Conservation (phyloP, 2,888 invertebrate genomes). For the Sylvicola cinctus region DNA sequence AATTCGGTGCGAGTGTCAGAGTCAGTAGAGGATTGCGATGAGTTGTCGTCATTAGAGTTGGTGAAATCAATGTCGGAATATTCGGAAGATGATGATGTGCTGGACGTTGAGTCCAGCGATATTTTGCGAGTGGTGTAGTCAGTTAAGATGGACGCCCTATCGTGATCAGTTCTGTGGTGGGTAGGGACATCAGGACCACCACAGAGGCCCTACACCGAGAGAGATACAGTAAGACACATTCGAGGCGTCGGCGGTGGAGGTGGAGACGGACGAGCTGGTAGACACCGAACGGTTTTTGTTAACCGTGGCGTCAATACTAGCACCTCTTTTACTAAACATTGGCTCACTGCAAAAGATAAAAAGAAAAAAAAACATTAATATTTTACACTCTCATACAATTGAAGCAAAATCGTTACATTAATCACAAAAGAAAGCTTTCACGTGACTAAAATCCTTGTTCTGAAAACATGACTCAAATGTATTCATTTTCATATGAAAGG, state of each 20-base stretch:
- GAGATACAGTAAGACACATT: constrained; percentile 60
- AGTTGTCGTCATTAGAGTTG: constrained; percentile 17
- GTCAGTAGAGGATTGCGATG: constrained; percentile 16
- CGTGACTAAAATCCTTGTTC: no score
- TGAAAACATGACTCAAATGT: no score
- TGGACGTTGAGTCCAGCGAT: constrained; percentile 23
- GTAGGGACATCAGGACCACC: constrained; percentile 98
- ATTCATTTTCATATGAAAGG: no score
- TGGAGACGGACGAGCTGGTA: constrained; percentile 39
- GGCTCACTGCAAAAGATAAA: constrained; percentile 25
- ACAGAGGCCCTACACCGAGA: constrained; percentile 99
- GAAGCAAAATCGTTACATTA: no score
- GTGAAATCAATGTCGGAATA: constrained; percentile 20
- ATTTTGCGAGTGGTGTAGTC: constrained; percentile 23
- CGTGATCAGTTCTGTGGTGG: constrained; percentile 29
- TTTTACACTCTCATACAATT: no score
- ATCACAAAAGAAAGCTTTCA: no score
- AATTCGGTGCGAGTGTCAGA: constrained; percentile 26
- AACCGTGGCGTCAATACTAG: constrained; percentile 19
- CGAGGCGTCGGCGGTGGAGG: no score
- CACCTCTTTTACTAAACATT: constrained; percentile 23
- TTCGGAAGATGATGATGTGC: constrained; percentile 16
- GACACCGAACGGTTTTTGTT: constrained; percentile 20
- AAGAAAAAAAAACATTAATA: constrained; percentile 9
- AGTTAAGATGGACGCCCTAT: constrained; percentile 28